Evolutionary conservation across 1,140 invertebrate species (phyloP), one percentile per base, ranked within the genome.

Genomic region (Camponotus vicinus): DNA sequence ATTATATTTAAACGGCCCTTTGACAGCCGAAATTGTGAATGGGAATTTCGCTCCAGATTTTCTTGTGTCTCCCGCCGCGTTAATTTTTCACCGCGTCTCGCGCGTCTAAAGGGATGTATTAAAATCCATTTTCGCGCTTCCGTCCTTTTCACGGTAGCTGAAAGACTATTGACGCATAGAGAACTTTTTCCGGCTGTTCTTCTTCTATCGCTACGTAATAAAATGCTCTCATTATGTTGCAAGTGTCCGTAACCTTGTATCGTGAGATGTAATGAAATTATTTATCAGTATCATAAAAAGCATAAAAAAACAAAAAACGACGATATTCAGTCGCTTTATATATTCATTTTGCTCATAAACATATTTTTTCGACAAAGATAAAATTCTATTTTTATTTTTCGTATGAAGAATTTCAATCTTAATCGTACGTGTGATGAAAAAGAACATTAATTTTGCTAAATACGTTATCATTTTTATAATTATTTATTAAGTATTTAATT

Each of bases 101-200:
- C 27, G 27, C 27, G 57, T 18, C 61, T 45, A 59, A 83, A 82
- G 40, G 21, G 55, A 11, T 40, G 45, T 83, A 75, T 75, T 83
- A 83, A 83, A 83, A 45, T 83, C 55, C 63, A 73, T 75, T 83
- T 75, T 83, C 32, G 63, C 40, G 69, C 32, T 73, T 61, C 69
- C 52, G 55, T 83, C 63, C 55, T 61, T 75, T 27, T 64, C 76
- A n/a, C n/a, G 15, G 11, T 32, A 77, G 61, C 77, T 71, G 86
- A 88, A 85, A 67, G 55, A 67, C 67, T 61, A 49, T 57, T 15
- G 34, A 61, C 32, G 42, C 73, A 34, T 66, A 34, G 69, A 34
- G 88, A 73, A 40, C 11, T 63, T 71, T 37, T 42, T 21, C 82
- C 18, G 27, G n/a, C n/a, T 69, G 34, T 45, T 76, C 57, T 49